Evolutionary conservation across 2,797 vertebrate genomes (phyloP).

Genomic region (Poecilia gillii): DNA sequence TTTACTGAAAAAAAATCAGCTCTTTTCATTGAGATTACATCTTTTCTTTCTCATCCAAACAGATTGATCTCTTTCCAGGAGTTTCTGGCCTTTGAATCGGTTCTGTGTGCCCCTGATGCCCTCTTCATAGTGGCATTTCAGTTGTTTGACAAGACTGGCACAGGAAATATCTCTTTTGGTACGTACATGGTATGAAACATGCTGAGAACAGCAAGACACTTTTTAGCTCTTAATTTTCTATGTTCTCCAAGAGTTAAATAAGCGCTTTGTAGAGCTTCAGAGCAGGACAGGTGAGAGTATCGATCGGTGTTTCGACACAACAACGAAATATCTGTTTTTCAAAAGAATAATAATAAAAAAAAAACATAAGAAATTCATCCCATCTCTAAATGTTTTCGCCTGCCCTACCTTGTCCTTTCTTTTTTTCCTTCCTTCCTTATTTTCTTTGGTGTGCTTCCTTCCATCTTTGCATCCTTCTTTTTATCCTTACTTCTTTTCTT

Average conservation of each 20-base stretch:
- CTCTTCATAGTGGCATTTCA: conserved; percentile 98
- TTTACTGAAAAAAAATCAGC: conserved; percentile 23
- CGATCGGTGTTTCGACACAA: neutral
- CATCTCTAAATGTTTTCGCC: neutral
- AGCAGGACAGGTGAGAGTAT: neutral
- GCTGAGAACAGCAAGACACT: conserved; percentile 4
- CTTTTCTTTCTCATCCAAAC: conserved; percentile 73
- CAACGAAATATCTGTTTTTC: neutral
- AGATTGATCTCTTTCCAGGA: conserved; percentile 97
- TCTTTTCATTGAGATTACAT: conserved; percentile 32
- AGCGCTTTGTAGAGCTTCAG: neutral
- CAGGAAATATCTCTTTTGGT: conserved; percentile 94
- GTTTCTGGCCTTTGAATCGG: conserved; percentile 95
- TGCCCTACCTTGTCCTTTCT: neutral
- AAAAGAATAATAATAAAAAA: neutral
- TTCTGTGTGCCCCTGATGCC: conserved; percentile 94
- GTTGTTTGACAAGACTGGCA: conserved; percentile 94
- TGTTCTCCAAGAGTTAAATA: neutral
- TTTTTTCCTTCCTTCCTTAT: neutral
- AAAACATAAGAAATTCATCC: neutral
- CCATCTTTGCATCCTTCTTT: neutral
- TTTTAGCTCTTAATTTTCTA: neutral
- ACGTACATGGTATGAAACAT: conserved; percentile 68
- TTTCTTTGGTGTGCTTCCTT: neutral
- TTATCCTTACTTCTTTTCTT: neutral